A percentile compares a stretch with the other conserved stretches of the same genome.
Evolutionary conservation across 2,888 invertebrate species (phyloP).

Genomic region (Cataglyphis albicans): DNA sequence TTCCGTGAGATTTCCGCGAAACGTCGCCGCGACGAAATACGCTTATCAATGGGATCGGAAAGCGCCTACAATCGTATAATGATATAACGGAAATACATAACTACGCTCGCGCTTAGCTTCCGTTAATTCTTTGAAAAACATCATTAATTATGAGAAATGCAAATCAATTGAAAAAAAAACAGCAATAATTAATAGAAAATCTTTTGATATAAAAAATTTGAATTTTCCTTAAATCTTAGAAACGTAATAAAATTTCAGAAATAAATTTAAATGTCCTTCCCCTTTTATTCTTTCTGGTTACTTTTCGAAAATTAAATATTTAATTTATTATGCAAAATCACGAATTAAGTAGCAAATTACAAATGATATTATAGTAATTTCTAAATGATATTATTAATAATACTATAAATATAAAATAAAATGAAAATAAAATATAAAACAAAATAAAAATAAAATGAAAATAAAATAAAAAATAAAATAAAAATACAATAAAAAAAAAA

Average conservation of each 20-base stretch:
- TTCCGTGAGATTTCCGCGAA: conserved; percentile 65
- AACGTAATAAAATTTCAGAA: background rate
- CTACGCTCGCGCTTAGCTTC: background rate
- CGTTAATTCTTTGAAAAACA: background rate
- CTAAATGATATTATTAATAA: background rate
- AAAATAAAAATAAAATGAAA: too few species aligned
- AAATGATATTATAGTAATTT: background rate
- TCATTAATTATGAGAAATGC: background rate
- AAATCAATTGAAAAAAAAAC: background rate
- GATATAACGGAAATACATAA: conserved; percentile 30
- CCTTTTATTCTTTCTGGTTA: background rate
- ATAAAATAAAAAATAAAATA: too few species aligned
- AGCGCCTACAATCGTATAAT: conserved; percentile 40
- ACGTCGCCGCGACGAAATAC: conserved; percentile 56
- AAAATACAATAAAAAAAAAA: too few species aligned
- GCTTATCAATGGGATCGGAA: conserved; percentile 39
- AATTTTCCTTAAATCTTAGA: background rate
- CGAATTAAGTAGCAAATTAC: background rate
- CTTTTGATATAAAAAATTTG: background rate
- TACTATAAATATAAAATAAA: too few species aligned
- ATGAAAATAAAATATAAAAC: too few species aligned
- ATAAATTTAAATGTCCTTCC: background rate
- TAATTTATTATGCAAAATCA: background rate
- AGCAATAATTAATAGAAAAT: background rate
- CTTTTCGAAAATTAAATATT: background rate